Base-by-base conservation (phyloP, 2,797 vertebrate genomes). In the Pipistrellus pipistrellus region DNA sequence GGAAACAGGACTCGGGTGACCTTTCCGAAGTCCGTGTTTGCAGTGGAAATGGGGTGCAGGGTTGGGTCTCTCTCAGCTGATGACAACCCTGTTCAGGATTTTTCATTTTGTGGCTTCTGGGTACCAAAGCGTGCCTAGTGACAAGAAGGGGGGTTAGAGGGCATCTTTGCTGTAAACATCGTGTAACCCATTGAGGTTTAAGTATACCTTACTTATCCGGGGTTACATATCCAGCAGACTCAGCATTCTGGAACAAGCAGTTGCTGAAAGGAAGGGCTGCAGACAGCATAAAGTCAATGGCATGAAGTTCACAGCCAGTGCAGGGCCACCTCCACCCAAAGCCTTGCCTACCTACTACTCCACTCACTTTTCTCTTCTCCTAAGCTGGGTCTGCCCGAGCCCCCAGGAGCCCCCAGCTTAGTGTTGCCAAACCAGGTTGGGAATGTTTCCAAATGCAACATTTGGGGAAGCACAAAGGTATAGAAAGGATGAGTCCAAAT, bases 61-160 rank as follows among this genome's bases (percentile, higher is more conserved):
- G 4, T 15, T 44, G 44, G 10, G 4, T 35, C 25, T 78, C 62
- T 75, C 62, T 84, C 30, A 59, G 48, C n/a, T 59, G 11, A 2
- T 23, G 38, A 32, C 15, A n/a, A 15, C 11, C 84, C 73, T 57
- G 8, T 20, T 85, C 5, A 15, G 46, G 48, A 53, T 18, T 95
- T 71, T 48, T 64, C 64, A 7, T 41, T 72, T 23, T 46, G 15
- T 83, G 90, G 32, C 35, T 76, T 91, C 25, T 46, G 44, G 57
- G 25, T 68, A 46, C 23, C 11, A 18, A 72, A 66, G 38, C 12
- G n/a, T 87, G n/a, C 23, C 82, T 32, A 21, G 27, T 71, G 78
- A 64, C 57, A 32, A 85, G 38, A 86, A 77, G 23, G 59, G 30
- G 68, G 55, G 14, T 80, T 76, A 71, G 80, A 76, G 46, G 32